These are phyloP conservation scores for Octonoba sinensis DNA, from an alignment of 2,888 invertebrate genomes.

Conservation along the genomic window DNA sequence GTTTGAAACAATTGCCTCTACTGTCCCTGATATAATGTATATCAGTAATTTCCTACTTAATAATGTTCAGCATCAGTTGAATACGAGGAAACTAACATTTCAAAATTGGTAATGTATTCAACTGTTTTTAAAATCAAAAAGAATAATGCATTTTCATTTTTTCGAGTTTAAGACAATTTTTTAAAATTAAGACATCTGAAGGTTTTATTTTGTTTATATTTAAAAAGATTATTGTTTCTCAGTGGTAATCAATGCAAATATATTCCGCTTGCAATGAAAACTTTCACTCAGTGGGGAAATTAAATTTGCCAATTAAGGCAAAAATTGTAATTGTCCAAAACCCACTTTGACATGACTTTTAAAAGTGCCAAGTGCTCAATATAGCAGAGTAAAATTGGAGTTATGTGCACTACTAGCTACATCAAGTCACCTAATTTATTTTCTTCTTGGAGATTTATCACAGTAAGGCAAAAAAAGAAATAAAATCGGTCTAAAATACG, in stretches of 20 bases:
- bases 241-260: neutral
- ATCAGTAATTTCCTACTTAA: constrained; percentile 79
- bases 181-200: neutral
- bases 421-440: no score
- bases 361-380: no score
- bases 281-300: no score
- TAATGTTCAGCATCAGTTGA: constrained; percentile 78
- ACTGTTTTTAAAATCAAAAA: neutral
- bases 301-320: no score
- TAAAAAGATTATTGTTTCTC: neutral
- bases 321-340: no score
- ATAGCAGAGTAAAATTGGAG: no score
- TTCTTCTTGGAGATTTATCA: no score
- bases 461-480: no score
- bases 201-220: neutral
- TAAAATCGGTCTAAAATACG: no score
- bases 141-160: neutral
- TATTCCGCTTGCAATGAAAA: no score
- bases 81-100: constrained; percentile 73
- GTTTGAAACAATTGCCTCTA: constrained; percentile 30
- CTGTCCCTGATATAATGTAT: neutral
- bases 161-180: neutral
- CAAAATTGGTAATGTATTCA: constrained; percentile 18
- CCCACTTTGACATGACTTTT: no score
- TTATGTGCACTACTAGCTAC: no score